phyloP scores from a whole-genome alignment of 2,113 vertebrate genomes.

The Rhipidura dahli region DNA sequence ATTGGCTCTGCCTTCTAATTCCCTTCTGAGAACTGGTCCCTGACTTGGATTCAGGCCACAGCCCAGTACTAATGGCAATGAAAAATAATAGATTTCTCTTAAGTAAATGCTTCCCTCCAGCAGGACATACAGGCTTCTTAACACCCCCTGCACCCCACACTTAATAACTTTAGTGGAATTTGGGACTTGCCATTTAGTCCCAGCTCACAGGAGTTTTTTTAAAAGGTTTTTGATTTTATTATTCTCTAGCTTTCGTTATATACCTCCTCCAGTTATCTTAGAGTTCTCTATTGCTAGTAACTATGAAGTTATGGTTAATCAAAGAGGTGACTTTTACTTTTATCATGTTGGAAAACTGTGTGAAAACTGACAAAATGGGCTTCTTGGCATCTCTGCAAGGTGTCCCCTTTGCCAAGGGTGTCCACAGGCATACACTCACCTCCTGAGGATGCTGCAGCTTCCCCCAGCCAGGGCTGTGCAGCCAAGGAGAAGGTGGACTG shows the following conservation, averaged over 20 bases:
- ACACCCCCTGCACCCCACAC: not conserved
- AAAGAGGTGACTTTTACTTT: not conserved
- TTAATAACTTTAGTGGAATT: not conserved
- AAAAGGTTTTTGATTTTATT: not conserved
- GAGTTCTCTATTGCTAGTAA: not conserved
- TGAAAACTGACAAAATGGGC: not conserved
- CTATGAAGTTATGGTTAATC: not conserved
- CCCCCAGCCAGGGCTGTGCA: not conserved
- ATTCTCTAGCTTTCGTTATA: not conserved
- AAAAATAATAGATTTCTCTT: not conserved
- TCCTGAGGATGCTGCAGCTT: not conserved
- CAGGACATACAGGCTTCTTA: not conserved
- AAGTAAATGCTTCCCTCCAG: not conserved
- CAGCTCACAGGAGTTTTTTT: not conserved
- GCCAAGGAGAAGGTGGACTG: not conserved
- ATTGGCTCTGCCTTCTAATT: not conserved
- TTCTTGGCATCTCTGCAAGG: not conserved
- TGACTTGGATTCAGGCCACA: not conserved
- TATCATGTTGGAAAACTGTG: not conserved
- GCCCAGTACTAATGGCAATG: not conserved
- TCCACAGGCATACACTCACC: accelerated
- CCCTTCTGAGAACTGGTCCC: not conserved
- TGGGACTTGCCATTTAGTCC: not conserved
- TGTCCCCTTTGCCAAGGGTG: not conserved
- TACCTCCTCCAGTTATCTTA: not conserved